These are phyloP conservation scores for Labeo catla DNA, from an alignment of 2,113 vertebrate species.

Conservation along the genomic window DNA sequence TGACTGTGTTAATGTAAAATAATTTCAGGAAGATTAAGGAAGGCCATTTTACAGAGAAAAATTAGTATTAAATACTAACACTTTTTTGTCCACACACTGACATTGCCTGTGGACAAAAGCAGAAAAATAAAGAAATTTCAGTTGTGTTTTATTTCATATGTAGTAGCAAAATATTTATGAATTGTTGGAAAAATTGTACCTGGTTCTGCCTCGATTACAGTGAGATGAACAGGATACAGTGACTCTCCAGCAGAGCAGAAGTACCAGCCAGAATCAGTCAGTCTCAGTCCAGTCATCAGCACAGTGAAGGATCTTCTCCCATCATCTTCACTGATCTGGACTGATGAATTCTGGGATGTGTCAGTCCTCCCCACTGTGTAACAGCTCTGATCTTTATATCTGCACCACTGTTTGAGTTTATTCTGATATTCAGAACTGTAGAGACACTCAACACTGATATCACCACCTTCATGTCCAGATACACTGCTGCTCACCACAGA, in stretches of 20 bases:
- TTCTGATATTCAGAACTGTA: conserved; percentile 37
- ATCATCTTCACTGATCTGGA: conserved; percentile 63
- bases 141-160: background rate
- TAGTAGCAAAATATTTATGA: background rate
- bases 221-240: conserved; percentile 55
- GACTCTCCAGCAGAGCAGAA: conserved; percentile 48
- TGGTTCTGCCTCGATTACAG: conserved; percentile 35
- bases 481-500: conserved; percentile 42
- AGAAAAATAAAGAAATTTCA: background rate
- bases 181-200: background rate
- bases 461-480: conserved; percentile 34
- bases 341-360: conserved; percentile 11
- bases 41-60: background rate
- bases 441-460: conserved; percentile 49
- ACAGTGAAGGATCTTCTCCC: conserved; percentile 59
- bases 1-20: no score
- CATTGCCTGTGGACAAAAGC: background rate
- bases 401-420: conserved; percentile 46
- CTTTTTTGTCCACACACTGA: no score
- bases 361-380: background rate
- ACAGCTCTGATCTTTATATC: conserved; percentile 35
- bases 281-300: conserved; percentile 58
- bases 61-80: background rate
- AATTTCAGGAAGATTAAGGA: background rate
- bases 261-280: conserved; percentile 64